These are phyloP conservation scores for Chymomyza amoena DNA, from an alignment of 2,888 invertebrate species.

Conservation along the genomic window DNA sequence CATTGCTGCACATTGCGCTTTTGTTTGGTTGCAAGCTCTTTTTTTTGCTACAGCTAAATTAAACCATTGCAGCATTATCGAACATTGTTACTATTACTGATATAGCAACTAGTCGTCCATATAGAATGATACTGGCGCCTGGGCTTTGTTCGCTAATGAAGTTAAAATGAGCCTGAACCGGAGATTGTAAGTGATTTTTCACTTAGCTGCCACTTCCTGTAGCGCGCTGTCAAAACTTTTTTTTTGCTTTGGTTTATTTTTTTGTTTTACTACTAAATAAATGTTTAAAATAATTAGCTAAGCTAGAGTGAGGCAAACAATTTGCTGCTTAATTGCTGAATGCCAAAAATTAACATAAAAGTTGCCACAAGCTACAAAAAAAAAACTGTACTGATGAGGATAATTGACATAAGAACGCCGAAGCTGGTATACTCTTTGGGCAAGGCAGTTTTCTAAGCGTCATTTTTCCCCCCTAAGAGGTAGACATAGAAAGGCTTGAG, in stretches of 20 bases:
- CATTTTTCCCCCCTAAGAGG: too few relatives aligned
- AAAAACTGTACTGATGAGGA: background rate
- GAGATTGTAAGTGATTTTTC: conserved; percentile 18
- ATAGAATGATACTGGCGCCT: background rate
- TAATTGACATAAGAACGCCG: too few relatives aligned
- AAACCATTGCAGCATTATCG: conserved; percentile 73
- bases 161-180: conserved; percentile 44
- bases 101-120: conserved; percentile 16
- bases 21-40: background rate
- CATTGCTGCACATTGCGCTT: conserved; percentile 34
- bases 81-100: conserved; percentile 26
- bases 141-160: conserved; percentile 47
- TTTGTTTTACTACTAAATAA: conserved; percentile 16
- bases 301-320: conserved; percentile 22
- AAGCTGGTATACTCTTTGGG: background rate
- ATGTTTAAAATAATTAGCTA: conserved; percentile 67
- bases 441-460: background rate
- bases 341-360: conserved; percentile 12
- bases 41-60: conserved; percentile 58
- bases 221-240: conserved; percentile 24
- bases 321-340: conserved; percentile 70
- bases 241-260: background rate
- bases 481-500: too few relatives aligned
- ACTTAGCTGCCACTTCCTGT: conserved; percentile 48
- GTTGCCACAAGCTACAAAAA: background rate